phyloP scores from a whole-genome alignment of 2,888 invertebrate genomes.

The Xylota segnis region DNA sequence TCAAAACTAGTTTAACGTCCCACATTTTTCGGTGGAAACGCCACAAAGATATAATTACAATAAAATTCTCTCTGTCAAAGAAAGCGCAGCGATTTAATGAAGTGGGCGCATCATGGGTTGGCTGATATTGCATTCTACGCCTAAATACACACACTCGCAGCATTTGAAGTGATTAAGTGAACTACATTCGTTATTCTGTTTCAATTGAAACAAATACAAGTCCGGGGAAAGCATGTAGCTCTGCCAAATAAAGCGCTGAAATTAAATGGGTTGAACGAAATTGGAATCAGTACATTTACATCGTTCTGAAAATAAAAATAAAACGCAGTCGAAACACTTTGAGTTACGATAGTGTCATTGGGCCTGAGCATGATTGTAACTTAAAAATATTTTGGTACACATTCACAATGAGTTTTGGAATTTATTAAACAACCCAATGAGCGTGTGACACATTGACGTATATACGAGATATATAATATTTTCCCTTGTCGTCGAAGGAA shows the following conservation, averaged over 20 bases:
- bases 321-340: background rate
- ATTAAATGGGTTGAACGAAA: background rate
- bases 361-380: background rate
- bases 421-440: background rate
- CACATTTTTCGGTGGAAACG: constrained; percentile 57
- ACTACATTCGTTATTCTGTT: constrained; percentile 53
- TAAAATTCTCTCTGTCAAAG: constrained; percentile 61
- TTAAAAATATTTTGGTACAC: background rate
- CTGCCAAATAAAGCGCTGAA: constrained; percentile 13
- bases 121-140: constrained; percentile 53
- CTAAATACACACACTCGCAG: constrained; percentile 49
- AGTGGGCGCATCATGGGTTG: constrained; percentile 57
- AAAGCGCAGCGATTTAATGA: constrained; percentile 53
- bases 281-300: background rate
- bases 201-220: constrained; percentile 21
- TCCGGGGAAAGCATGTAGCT: constrained; percentile 16
- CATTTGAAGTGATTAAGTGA: constrained; percentile 53
- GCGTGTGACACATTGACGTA: background rate
- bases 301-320: too few species aligned
- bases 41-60: constrained; percentile 60
- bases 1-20: constrained; percentile 62
- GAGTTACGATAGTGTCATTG: background rate
- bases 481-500: constrained; percentile 15
- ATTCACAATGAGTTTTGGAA: background rate
- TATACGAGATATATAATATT: too few species aligned